Evolutionary conservation across 1,140 invertebrate genomes (phyloP), one percentile per base, ranked within the genome.

Genomic region (Halictus rubicundus): DNA sequence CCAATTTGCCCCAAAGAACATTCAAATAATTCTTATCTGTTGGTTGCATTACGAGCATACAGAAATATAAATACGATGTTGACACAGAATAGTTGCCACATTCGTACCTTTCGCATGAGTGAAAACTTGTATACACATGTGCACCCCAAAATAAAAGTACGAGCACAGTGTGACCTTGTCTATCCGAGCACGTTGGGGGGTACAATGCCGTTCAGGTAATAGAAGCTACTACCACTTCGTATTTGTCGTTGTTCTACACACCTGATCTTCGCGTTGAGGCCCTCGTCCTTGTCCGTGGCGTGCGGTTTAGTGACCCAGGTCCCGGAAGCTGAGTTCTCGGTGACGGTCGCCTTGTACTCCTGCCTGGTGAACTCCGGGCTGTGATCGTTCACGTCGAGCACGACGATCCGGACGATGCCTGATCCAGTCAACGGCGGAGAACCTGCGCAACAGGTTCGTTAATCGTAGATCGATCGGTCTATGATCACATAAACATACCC

Each of bases 21-120:
- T 97, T 98, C 87, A 99, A 94, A 91, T 99, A 99, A 91, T 99
- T 99, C 95, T 97, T 98, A 91, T 99, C 98, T 84, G 96, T 97
- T n/a, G 96, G 95, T 19, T 97, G 96, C 94, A 99, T 98, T 66
- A 99, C 95, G 80, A 98, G 94, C 92, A 99, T 96, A 89, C 99
- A 99, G 89, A 99, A 98, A 89, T 99, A 99, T 23, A 99, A 94
- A 93, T 98, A 99, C 72, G 98, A 98, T 8, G 98, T 97, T 10
- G 99, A 97, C 82, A 97, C 96, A 66, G 96, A 96, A 91, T 99
- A 99, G 93, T 99, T 99, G 87, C 99, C 99, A 95, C 98, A 99
- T 88, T 99, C 99, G 90, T 99, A 99, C n/a, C n/a, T n/a, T n/a
- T n/a, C n/a, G n/a, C n/a, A n/a, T n/a, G n/a, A n/a, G n/a, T n/a